These are phyloP conservation scores for Parthenolecanium corni DNA, from an alignment of 2,888 invertebrate genomes.

Conservation along the genomic window DNA sequence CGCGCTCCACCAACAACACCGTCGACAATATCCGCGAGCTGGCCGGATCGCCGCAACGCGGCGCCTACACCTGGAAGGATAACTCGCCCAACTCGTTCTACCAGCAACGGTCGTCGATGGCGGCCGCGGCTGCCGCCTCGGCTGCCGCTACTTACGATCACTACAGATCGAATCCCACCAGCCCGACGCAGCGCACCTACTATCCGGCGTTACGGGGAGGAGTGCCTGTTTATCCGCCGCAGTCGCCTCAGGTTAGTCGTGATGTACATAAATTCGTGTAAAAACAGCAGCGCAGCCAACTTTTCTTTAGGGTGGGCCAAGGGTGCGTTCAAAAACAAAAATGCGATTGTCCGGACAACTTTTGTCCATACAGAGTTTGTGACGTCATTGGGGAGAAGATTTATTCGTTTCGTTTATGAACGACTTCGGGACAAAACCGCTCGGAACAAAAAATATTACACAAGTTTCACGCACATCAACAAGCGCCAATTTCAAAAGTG, in stretches of 20 bases:
- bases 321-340: too few relatives aligned
- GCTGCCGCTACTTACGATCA: conserved; percentile 39
- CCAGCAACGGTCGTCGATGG: conserved; percentile 38
- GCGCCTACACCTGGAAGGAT: conserved; percentile 69
- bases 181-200: conserved; percentile 50
- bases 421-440: too few relatives aligned
- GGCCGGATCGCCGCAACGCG: conserved; percentile 75
- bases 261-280: too few relatives aligned
- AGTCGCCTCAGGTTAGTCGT: conserved; percentile 31
- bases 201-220: conserved; percentile 51
- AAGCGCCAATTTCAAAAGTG: too few relatives aligned
- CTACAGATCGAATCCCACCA: conserved; percentile 61
- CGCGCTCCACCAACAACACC: conserved; percentile 59
- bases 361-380: too few relatives aligned
- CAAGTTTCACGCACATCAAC: too few relatives aligned
- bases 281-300: not conserved
- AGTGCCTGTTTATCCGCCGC: conserved; percentile 54
- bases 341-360: too few relatives aligned
- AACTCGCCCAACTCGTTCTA: conserved; percentile 44
- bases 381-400: too few relatives aligned
- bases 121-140: conserved; percentile 32
- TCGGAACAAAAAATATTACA: too few relatives aligned
- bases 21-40: conserved; percentile 79
- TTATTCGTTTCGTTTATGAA: too few relatives aligned
- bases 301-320: too few relatives aligned